phyloP scores from a whole-genome alignment of 2,888 invertebrate genomes.

The Rotaria macrura region DNA sequence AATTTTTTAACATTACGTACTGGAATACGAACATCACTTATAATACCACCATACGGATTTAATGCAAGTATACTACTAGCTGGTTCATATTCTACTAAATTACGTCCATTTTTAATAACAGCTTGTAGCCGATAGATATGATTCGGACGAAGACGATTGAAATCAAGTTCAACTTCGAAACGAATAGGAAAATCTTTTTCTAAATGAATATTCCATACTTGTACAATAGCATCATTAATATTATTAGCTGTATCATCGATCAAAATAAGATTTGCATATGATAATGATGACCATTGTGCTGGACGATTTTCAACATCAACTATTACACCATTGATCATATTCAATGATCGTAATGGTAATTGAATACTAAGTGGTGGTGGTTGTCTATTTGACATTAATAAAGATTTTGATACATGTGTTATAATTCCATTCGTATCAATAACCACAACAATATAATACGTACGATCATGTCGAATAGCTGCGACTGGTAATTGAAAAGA shows the following conservation, averaged over 20 bases:
- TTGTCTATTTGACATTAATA: not conserved
- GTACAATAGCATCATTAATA: not conserved
- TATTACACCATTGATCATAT: not conserved
- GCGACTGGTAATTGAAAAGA: not conserved
- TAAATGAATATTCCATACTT: not conserved
- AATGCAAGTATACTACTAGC: not conserved
- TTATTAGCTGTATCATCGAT: not conserved
- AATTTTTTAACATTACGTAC: not conserved
- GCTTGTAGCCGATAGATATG: not conserved
- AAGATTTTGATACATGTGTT: not conserved
- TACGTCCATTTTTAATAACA: not conserved
- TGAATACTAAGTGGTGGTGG: constrained; percentile 6
- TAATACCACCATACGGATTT: not conserved
- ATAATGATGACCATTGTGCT: constrained; percentile 17
- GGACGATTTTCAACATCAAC: not conserved
- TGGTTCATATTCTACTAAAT: not conserved
- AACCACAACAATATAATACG: not conserved
- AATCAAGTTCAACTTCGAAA: not conserved
- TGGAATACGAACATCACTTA: not conserved
- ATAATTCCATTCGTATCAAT: not conserved
- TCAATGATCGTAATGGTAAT: not conserved
- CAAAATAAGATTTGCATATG: not conserved
- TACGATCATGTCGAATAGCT: not conserved
- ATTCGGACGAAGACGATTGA: not conserved
- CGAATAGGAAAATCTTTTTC: constrained; percentile 15